Percentiles rank a stretch among this genome's conserved stretches.
These are phyloP conservation scores for Falco concolor DNA, from an alignment of 2,797 vertebrate genomes.

Conservation along the genomic window DNA sequence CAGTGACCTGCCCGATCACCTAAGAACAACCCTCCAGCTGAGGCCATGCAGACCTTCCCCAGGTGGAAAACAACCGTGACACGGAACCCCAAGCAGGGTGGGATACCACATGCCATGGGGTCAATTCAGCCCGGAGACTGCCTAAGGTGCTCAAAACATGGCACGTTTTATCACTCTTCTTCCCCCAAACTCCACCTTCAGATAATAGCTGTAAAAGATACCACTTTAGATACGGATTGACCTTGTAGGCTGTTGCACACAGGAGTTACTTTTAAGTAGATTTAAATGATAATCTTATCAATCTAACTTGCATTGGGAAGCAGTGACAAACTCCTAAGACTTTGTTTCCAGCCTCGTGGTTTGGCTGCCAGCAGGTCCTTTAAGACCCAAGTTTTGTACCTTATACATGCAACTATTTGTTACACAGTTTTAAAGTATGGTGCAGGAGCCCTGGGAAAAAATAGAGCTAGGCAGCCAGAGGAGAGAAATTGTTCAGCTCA, in stretches of 20 bases:
- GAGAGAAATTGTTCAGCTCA: neutral
- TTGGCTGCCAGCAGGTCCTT: neutral
- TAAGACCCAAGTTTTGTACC: neutral
- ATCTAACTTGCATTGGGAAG: neutral
- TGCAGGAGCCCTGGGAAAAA: neutral
- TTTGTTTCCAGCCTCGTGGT: constrained; percentile 16
- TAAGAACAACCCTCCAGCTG: neutral
- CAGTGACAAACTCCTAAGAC: neutral
- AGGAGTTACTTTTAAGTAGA: neutral
- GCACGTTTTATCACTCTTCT: neutral
- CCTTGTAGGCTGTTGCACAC: neutral
- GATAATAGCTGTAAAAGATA: neutral
- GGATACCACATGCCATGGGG: neutral
- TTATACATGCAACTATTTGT: neutral
- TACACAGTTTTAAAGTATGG: neutral
- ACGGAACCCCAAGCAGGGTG: accelerated
- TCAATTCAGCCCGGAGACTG: neutral
- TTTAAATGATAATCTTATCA: neutral
- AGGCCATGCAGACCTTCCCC: neutral
- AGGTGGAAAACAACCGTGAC: neutral
- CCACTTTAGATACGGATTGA: neutral
- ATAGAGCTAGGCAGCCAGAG: neutral
- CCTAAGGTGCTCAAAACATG: neutral
- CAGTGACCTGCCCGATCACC: neutral
- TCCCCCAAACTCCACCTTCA: neutral